Evolutionary conservation across 2,113 vertebrate genomes (phyloP), one percentile per base, ranked within the genome.

Genomic region (Picathartes gymnocephalus): DNA sequence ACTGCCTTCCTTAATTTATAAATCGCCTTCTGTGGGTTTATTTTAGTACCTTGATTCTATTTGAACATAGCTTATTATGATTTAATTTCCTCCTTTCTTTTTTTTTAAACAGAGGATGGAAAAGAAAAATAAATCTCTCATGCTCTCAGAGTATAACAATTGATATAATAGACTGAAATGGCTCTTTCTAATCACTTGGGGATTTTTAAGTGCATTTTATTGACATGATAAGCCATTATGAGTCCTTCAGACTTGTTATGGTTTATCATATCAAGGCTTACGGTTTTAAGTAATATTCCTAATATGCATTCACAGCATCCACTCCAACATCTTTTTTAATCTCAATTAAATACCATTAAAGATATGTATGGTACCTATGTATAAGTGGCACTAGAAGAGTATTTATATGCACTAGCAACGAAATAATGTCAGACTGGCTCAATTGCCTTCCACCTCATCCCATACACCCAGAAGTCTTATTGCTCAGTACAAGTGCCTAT

Each of bases 141-240:
- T 73, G 81, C 72, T 86, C 87, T 97, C 92, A 92, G 64, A 83
- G 54, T 94, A 81, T 58, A 95, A 72, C 69, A 90, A 81, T 96
- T 95, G 85, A 93, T 96, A 92, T 88, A 91, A 95, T 92, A 95
- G 91, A 94, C 90, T 84, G 87, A 92, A 96, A 94, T 94, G 95
- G 89, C 66, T 96, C 82, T 81, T 95, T 92, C 91, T 91, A 96
- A 96, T 95, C 95, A 95, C 92, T 77, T 74, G 92, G 92, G 96
- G 92, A 95, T 96, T 97, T 96, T 96, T 92, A 97, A 97, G 92
- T 96, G 95, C 93, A 95, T 97, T 95, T 93, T 95, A 97, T 96
- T 96, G 97, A 97, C 92, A 91, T 94, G 93, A 94, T 95, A 94
- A 93, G 90, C 94, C 92, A 95, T 96, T 96, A 92, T 44, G 88